Evolutionary conservation across 1,140 invertebrate species (phyloP).

Genomic region (roundworm (Caenorhabditis elegans)): DNA sequence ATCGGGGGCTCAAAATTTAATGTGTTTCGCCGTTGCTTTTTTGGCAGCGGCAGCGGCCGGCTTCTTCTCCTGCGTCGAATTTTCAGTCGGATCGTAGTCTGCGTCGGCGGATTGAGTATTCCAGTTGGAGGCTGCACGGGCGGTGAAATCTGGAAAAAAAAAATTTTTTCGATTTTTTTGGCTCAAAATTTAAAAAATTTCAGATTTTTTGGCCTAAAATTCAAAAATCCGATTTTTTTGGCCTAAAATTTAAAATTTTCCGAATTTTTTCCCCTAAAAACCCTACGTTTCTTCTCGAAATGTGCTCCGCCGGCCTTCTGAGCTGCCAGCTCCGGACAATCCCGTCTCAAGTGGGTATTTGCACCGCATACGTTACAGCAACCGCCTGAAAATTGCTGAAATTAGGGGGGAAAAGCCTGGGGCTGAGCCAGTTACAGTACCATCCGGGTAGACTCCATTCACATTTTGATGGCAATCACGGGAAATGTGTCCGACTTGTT

Average conservation of each 20-base stretch:
- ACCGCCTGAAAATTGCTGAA: conserved; percentile 69
- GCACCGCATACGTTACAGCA: conserved; percentile 80
- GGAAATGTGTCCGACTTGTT: conserved; percentile 68
- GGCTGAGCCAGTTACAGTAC: no score
- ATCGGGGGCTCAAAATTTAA: background rate
- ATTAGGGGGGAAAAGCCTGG: conserved; percentile 9
- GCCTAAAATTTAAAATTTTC: no score
- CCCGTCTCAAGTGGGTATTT: conserved; percentile 80
- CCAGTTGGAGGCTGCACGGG: background rate
- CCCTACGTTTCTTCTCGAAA: conserved; percentile 41
- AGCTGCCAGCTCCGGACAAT: conserved; percentile 73
- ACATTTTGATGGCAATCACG: conserved; percentile 68
- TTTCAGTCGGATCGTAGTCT: conserved; percentile 9
- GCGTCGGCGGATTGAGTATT: background rate
- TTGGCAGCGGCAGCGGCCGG: background rate
- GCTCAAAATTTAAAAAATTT: background rate
- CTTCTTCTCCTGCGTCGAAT: background rate
- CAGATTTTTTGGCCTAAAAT: background rate
- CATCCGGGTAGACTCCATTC: conserved; percentile 82
- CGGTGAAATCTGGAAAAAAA: conserved; percentile 7
- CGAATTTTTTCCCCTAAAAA: background rate
- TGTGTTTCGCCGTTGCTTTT: background rate
- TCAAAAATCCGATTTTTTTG: no score
- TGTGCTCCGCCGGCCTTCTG: conserved; percentile 24
- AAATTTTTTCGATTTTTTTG: background rate